Base-by-base conservation (phyloP, 1,140 invertebrate genomes). In the Caerostris darwini region DNA sequence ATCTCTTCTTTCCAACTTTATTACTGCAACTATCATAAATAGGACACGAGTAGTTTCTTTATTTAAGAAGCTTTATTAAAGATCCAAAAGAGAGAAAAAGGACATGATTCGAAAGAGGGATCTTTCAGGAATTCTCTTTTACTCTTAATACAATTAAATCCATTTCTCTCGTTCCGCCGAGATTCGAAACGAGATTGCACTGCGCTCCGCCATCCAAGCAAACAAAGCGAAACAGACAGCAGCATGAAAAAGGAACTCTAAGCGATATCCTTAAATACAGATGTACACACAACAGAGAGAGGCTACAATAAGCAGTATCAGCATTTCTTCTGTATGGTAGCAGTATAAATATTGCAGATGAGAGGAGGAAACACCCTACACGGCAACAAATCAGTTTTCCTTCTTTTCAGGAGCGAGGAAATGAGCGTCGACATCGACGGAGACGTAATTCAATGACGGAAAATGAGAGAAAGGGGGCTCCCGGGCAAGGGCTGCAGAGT, bases 391-490 rank as follows among this genome's bases (percentile, higher is more conserved):
- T 58, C 58, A 54, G 58, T 3, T 85, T 14, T n/a, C 10, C 19
- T 59, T 85, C 77, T 53, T 54, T 64, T 64, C 61, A 64, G 61
- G n/a, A 17, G 10, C 3, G 69, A 58, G 82, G 56, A 85, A 85
- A 85, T 85, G 82, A 85, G 82, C 82, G 54, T 59, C 57, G 82
- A 77, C 69, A 12, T 77, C 69, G 69, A n/a, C 34, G 19, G 7
- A 77, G 82, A 85, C 19, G 56, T 85, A 59, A 85, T 85, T 85
- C 82, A 85, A 85, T 85, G 82, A 85, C 6, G n/a, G 54, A 85
- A 85, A 85, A 85, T 34, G 19, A 58, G 58, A 85, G 54, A 85
- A 58, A 85, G 58, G 82, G 77, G 57, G 17, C 7, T 3, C 69
- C 3, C 59, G 69, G n/a, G 6, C 19, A 34, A 10, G 57, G 58